Evolutionary conservation across 1,140 invertebrate genomes (phyloP).

Genomic region (Spodoptera frugiperda): DNA sequence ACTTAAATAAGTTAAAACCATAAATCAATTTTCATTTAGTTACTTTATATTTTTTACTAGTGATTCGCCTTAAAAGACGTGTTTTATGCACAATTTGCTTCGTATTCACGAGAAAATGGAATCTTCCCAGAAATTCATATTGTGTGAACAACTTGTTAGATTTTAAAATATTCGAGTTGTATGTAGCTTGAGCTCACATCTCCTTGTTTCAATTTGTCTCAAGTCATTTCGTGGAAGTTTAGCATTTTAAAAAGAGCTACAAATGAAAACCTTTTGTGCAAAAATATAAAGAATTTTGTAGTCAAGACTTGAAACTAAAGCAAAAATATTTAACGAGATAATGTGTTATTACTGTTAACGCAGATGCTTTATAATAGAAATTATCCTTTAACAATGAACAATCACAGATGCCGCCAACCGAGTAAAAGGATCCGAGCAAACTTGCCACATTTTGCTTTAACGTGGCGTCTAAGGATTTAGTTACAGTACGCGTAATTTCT

Average conservation of each 20-base stretch:
- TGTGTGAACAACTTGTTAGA: conserved; percentile 10
- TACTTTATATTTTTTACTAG: neutral
- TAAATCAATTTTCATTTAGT: conserved; percentile 18
- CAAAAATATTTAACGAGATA: too few species aligned
- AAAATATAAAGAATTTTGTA: too few species aligned
- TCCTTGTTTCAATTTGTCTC: conserved; percentile 22
- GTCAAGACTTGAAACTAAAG: too few species aligned
- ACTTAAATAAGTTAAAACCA: neutral
- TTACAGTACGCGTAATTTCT: too few species aligned
- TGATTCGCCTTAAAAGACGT: neutral
- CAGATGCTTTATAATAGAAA: too few species aligned
- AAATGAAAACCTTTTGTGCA: conserved; percentile 11
- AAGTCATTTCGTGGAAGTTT: conserved; percentile 4
- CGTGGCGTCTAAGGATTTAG: too few species aligned
- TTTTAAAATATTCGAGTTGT: conserved; percentile 2
- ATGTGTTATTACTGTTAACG: too few species aligned
- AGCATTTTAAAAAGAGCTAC: neutral
- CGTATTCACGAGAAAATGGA: neutral
- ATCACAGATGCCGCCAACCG: too few species aligned
- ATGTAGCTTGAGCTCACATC: neutral
- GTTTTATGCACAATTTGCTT: neutral
- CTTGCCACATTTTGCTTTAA: too few species aligned
- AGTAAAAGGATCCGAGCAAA: too few species aligned
- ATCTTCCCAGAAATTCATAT: neutral
- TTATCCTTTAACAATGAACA: too few species aligned